These are phyloP conservation scores for Drosophila aff. DNA, from an alignment of 1,140 invertebrate genomes.

Conservation along the genomic window DNA sequence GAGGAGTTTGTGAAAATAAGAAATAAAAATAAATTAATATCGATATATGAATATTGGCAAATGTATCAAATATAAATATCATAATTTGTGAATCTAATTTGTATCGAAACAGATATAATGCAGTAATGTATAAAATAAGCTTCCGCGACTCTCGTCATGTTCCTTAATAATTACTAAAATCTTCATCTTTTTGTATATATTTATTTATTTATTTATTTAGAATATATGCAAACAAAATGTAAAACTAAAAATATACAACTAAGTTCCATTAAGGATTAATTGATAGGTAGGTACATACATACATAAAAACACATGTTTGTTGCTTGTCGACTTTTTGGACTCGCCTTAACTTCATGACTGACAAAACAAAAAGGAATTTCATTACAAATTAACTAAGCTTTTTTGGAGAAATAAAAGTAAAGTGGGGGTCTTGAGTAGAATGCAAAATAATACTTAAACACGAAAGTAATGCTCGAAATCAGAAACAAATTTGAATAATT, in stretches of 20 bases:
- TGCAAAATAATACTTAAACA: constrained; percentile 60
- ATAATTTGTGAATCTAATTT: too few relatives aligned
- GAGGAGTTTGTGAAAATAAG: too few relatives aligned
- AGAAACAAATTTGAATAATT: constrained; percentile 53
- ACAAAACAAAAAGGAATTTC: constrained; percentile 16
- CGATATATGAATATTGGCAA: too few relatives aligned
- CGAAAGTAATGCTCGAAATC: constrained; percentile 36
- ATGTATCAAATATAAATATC: too few relatives aligned
- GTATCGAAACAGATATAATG: too few relatives aligned
- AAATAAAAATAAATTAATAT: too few relatives aligned
- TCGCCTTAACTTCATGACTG: neutral
- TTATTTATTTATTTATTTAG: constrained; percentile 47
- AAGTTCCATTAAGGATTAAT: constrained; percentile 43
- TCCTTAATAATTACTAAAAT: too few relatives aligned
- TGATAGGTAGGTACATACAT: constrained; percentile 46
- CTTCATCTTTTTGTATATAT: neutral
- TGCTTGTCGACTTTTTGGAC: neutral
- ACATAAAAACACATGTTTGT: constrained; percentile 50
- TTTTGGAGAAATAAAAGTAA: constrained; percentile 10
- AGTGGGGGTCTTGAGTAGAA: constrained; percentile 2
- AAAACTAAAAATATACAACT: constrained; percentile 43
- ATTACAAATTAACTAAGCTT: constrained; percentile 24
- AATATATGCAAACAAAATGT: constrained; percentile 39
- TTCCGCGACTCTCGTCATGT: neutral
- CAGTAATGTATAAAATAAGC: neutral